phyloP scores from a whole-genome alignment of 2,797 vertebrate genomes.

The Mormyrus hasselquistii region DNA sequence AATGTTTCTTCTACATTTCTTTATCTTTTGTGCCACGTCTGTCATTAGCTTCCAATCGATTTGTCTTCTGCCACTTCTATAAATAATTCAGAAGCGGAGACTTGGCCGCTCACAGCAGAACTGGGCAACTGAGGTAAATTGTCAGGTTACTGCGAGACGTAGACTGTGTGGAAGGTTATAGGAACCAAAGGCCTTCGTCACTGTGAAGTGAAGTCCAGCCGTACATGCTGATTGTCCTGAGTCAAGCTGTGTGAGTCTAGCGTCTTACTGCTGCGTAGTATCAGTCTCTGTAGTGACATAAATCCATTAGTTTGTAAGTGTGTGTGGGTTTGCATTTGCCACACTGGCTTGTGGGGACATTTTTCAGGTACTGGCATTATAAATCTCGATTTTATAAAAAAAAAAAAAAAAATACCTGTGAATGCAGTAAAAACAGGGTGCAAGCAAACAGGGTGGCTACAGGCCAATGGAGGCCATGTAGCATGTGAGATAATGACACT shows the following conservation, averaged over 20 bases:
- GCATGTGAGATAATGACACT: not conserved
- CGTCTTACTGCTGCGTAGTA: not conserved
- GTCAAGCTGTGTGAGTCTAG: not conserved
- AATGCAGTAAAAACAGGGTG: not conserved
- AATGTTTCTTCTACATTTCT: not conserved
- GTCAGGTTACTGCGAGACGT: not conserved
- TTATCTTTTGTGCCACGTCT: not conserved
- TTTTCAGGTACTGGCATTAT: not conserved
- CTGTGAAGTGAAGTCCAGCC: conserved; percentile 5
- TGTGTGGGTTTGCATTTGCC: not conserved
- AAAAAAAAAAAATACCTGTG: not conserved
- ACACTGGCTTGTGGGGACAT: not conserved
- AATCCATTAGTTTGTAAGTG: not conserved
- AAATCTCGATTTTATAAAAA: not conserved
- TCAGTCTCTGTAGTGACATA: not conserved
- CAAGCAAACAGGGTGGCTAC: not conserved
- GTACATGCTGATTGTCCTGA: not conserved
- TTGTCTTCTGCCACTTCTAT: not conserved
- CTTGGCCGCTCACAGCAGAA: not conserved
- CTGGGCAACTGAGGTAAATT: not conserved
- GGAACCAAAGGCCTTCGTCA: conserved; percentile 26
- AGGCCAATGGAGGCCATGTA: not conserved
- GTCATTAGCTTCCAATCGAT: not conserved
- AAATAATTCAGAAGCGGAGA: not conserved
- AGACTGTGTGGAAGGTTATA: conserved; percentile 34